Base-by-base conservation (phyloP, 2,888 invertebrate species). In the Herminia tarsipennalis region DNA sequence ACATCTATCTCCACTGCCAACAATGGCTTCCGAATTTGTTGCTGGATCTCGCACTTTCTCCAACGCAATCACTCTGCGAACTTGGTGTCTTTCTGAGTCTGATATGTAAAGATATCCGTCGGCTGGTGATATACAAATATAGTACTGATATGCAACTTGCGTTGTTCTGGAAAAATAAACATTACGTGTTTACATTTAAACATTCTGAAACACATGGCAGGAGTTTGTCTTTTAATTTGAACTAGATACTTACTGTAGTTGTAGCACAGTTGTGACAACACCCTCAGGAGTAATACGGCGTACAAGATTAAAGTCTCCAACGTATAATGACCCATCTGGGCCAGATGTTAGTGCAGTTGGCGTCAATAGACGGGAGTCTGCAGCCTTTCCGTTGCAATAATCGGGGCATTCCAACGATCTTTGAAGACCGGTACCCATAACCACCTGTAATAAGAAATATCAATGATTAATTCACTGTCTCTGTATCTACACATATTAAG, bases 21-120 rank as follows among this genome's bases (percentile, higher is more conserved):
- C 97, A 3, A 96, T 95, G 3, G 96, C 93, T 81, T 97, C 97
- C 54, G 96, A 96, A 76, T 97, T 97, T 37, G 96, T 93, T 34
- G 94, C 93, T 8, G 97, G 97, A 85, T 97, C 96, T 47, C 95
- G 93, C 5, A 97, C 95, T 72, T 95, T 95, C 62, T 96, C 96
- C 65, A 97, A 83, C 0, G 95, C 94, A 27, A 97, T 85, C 0
- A 97, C 95, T 69, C 95, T 94, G 51, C 97, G 86, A 39, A 97
- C 96, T 92, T 97, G 98, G 85, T 98, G 98, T 69, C 95, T 95
- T 77, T 98, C 98, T 20, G 98, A 98, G 84, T 99, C 98, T 29
- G 99, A 98, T 70, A 99, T 96, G 86, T 98, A 99, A 37, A 99
- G 93, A 76, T 97, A 96, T 5, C 98, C 98, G 81, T 99, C 98